Conservation (phyloP, 2,888 invertebrate genomes). For the Rhopalosiphum nymphaeae region DNA sequence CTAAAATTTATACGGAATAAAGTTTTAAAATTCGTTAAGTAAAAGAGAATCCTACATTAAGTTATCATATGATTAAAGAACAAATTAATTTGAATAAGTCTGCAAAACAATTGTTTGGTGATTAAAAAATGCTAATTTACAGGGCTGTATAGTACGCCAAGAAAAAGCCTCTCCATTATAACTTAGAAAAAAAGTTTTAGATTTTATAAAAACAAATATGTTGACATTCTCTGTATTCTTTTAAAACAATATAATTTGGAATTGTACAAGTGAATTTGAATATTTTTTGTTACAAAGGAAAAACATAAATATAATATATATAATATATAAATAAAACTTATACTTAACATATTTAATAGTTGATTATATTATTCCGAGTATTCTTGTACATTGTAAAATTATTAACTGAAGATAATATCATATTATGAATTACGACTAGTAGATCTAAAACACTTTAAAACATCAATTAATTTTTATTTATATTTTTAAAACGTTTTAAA, state of each 20-base stretch:
- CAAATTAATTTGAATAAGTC: slow-evolving; percentile 5
- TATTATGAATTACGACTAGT: neutral
- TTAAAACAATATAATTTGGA: neutral
- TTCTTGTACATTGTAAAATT: neutral
- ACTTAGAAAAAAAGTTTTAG: neutral
- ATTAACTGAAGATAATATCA: neutral
- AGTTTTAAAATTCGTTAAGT: neutral
- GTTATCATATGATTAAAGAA: slow-evolving; percentile 13
- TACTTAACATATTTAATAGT: neutral
- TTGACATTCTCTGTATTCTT: neutral
- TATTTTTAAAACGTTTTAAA: neutral
- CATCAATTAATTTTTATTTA: neutral
- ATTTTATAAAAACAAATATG: slow-evolving; percentile 7
- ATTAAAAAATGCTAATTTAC: slow-evolving; percentile 13
- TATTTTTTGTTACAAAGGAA: neutral
- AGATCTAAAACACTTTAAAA: neutral
- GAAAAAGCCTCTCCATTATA: neutral
- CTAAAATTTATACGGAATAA: neutral
- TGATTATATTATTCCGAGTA: neutral
- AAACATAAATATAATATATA: neutral
- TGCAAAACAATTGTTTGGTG: neutral
- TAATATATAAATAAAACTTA: neutral
- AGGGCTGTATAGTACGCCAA: neutral
- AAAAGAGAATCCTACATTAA: neutral
- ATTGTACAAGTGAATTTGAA: neutral